Base-by-base conservation (phyloP, 2,113 vertebrate species). In the Psittacula cyanocephala region DNA sequence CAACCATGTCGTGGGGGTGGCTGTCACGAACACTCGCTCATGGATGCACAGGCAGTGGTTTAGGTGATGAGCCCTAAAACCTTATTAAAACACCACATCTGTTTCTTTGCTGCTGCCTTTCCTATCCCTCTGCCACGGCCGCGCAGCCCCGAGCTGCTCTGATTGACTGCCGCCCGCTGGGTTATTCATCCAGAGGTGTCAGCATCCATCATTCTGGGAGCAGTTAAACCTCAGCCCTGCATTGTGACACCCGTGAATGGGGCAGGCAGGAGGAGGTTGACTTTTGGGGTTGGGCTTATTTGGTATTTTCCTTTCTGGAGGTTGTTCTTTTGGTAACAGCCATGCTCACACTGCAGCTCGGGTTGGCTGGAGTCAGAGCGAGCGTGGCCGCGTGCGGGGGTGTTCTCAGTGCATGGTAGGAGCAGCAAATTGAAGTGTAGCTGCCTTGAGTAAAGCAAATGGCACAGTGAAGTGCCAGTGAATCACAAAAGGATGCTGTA, bases 231-330 rank as follows among this genome's bases (percentile, higher is more conserved):
- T 60, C 81, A 62, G 60, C 53, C 71, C 82, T 63, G 86, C 27
- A n/a, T 46, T 70, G 75, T 90, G 81, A 49, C 80, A 46, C 29
- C 59, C 4, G 0, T 55, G 86, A 89, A 67, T 47, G 83, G 71
- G 90, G 92, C 77, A 37, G 83, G 68, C 72, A 63, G 77, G 65
- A 89, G 62, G 49, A 81, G 44, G 79, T 6, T 79, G 75, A 67
- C 65, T 88, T 65, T 33, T 63, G 4, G 29, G 57, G 19, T 11
- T 47, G 65, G 84, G 25, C 39, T 76, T 82, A 13, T 62, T 55
- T 76, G 63, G 8, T 29, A n/a, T 53, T 64, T 53, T 31, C 9
- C 19, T 57, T 25, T 23, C 69, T 13, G 33, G 57, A 78, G 49
- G 37, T 63, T 72, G 65, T 71, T 93, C 33, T 50, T 80, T 63